These are phyloP conservation scores for Rosalia funebris DNA, from an alignment of 2,888 invertebrate genomes.

Conservation along the genomic window DNA sequence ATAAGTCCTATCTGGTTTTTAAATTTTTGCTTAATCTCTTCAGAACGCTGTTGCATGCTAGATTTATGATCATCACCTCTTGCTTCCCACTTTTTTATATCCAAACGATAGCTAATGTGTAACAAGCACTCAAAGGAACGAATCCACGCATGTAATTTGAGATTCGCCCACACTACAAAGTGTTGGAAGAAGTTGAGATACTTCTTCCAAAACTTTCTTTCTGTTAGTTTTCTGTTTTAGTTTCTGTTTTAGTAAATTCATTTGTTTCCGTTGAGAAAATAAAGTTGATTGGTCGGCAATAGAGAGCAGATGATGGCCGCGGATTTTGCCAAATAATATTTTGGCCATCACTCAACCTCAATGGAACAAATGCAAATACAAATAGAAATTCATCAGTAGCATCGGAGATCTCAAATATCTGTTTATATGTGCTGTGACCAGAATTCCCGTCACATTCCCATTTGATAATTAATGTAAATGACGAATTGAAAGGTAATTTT, in stretches of 20 bases:
- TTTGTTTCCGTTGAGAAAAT: conserved; percentile 3
- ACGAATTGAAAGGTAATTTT: background rate
- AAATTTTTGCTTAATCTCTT: background rate
- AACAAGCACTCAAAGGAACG: background rate
- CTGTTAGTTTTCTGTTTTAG: too few species aligned
- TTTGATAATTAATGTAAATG: conserved; percentile 7
- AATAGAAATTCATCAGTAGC: conserved; percentile 3
- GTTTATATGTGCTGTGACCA: background rate
- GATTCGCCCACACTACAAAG: conserved; percentile 7
- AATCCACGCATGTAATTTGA: conserved; percentile 6
- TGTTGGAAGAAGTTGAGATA: conserved; percentile 7
- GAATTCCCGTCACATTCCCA: background rate
- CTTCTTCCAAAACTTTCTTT: background rate
- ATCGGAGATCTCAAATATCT: background rate
- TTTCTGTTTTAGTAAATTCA: conserved; percentile 4
- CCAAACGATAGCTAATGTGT: background rate
- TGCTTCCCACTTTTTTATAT: background rate
- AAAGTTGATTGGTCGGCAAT: conserved; percentile 3
- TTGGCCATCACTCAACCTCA: conserved; percentile 7
- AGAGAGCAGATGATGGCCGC: background rate
- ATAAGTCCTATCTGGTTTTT: background rate
- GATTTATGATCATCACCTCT: background rate
- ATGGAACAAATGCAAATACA: conserved; percentile 9
- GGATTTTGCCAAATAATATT: conserved; percentile 8
- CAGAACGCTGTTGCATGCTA: background rate